A percentile compares a stretch with the other conserved stretches of the same genome.
phyloP scores from a whole-genome alignment of 2,113 vertebrate genomes.

The Gallinago undulata region DNA sequence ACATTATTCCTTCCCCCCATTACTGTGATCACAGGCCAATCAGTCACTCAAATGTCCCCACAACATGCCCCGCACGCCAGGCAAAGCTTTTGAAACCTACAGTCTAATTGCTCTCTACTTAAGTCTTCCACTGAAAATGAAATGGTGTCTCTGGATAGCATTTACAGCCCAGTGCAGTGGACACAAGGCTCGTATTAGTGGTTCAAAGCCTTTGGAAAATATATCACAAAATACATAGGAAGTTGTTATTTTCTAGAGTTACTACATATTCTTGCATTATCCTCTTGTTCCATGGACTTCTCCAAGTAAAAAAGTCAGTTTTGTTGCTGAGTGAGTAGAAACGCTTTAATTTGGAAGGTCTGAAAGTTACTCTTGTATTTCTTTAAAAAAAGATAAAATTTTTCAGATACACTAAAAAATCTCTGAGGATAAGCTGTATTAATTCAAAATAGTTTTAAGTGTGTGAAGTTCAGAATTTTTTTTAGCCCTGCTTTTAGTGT shows the following conservation, averaged over 20 bases:
- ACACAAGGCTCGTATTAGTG: slow-evolving; percentile 12
- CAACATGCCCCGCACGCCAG: not conserved
- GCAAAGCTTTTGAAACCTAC: not conserved
- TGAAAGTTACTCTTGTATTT: not conserved
- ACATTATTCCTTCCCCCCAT: not conserved
- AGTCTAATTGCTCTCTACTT: not conserved
- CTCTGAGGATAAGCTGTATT: not conserved
- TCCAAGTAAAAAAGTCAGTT: not conserved
- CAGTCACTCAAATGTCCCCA: not conserved
- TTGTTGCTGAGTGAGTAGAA: not conserved
- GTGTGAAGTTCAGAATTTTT: not conserved
- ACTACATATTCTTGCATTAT: slow-evolving; percentile 15
- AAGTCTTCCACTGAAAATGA: not conserved
- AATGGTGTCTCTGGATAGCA: not conserved
- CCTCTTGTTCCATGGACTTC: slow-evolving; percentile 2
- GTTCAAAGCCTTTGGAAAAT: slow-evolving; percentile 46
- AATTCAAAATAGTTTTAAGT: not conserved
- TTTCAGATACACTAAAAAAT: not conserved
- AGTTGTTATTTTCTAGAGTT: slow-evolving; percentile 50
- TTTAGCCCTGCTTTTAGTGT: not conserved
- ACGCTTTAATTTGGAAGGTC: not conserved
- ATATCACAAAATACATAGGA: slow-evolving; percentile 19
- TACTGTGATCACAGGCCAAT: not conserved
- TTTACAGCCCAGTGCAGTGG: not conserved
- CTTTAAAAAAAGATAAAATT: not conserved